Conservation (phyloP, 2,888 invertebrate species). For the Drosophila sordidula region DNA sequence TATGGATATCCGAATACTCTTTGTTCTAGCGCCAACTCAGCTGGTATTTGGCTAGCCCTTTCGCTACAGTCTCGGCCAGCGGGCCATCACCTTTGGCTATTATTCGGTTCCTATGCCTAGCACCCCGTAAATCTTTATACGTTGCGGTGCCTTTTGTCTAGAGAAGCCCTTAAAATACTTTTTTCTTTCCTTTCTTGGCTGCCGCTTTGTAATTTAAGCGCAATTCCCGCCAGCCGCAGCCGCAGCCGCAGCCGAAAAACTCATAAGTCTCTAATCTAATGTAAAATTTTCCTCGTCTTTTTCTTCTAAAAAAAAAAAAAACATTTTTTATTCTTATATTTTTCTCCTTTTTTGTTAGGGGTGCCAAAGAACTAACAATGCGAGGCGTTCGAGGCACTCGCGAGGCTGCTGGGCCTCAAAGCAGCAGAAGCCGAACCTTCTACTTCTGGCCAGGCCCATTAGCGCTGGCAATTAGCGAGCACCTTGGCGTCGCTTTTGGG, state of each 20-base stretch:
- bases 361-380: slow-evolving; percentile 14
- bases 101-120: slow-evolving; percentile 9
- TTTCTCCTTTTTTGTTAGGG: background rate
- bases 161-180: slow-evolving; percentile 22
- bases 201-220: slow-evolving; percentile 37
- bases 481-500: slow-evolving; percentile 46
- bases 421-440: background rate
- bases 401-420: too few relatives aligned
- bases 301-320: background rate
- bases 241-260: slow-evolving; percentile 27
- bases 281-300: slow-evolving; percentile 44
- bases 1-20: background rate
- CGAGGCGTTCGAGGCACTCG: slow-evolving; percentile 9
- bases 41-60: too few relatives aligned
- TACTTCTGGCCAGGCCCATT: slow-evolving; percentile 48
- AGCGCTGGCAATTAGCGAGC: slow-evolving; percentile 61
- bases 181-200: slow-evolving; percentile 11
- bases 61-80: too few relatives aligned
- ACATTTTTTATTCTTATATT: background rate
- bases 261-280: slow-evolving; percentile 65
- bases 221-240: slow-evolving; percentile 29
- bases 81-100: background rate
- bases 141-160: slow-evolving; percentile 43
- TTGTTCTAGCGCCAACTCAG: background rate
- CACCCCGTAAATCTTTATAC: slow-evolving; percentile 53